Conservation (phyloP, 1,140 invertebrate genomes). For the Drosophila punjabiensis region DNA sequence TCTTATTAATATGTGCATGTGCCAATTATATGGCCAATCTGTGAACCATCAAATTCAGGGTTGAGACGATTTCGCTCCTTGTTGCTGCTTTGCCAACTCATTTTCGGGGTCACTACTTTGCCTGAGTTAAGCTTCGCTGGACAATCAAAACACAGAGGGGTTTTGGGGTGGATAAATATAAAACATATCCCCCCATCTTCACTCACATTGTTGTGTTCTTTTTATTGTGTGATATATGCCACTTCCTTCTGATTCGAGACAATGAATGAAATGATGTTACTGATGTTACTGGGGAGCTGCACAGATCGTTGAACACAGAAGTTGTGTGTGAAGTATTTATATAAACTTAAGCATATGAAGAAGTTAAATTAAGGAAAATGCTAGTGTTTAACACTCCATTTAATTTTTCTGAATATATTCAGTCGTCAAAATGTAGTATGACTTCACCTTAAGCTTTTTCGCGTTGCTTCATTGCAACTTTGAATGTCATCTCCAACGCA, state of each 20-base stretch:
- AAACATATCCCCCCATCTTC: constrained; percentile 14
- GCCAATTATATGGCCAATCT: constrained; percentile 20
- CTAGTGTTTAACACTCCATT: neutral
- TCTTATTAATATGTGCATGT: constrained; percentile 10
- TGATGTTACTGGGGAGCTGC: constrained; percentile 45
- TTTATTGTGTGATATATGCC: constrained; percentile 15
- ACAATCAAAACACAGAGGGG: constrained; percentile 24
- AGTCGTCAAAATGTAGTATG: neutral
- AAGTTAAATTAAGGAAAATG: neutral
- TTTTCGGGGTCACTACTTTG: constrained; percentile 48
- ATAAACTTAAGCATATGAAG: neutral
- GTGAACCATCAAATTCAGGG: constrained; percentile 44
- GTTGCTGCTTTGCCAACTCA: constrained; percentile 26
- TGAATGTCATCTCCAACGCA: constrained; percentile 50
- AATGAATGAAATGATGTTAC: constrained; percentile 65
- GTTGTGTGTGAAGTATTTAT: neutral
- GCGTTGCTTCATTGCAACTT: constrained; percentile 19
- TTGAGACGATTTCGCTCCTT: constrained; percentile 29
- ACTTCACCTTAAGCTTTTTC: neutral
- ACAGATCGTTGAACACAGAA: constrained; percentile 65
- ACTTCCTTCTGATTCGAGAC: constrained; percentile 49
- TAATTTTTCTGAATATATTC: neutral
- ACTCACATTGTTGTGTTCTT: constrained; percentile 14
- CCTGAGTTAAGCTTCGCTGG: constrained; percentile 65
- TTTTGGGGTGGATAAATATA: constrained; percentile 7